Conservation (phyloP, 2,797 vertebrate genomes). For the Aphelocoma californica region DNA sequence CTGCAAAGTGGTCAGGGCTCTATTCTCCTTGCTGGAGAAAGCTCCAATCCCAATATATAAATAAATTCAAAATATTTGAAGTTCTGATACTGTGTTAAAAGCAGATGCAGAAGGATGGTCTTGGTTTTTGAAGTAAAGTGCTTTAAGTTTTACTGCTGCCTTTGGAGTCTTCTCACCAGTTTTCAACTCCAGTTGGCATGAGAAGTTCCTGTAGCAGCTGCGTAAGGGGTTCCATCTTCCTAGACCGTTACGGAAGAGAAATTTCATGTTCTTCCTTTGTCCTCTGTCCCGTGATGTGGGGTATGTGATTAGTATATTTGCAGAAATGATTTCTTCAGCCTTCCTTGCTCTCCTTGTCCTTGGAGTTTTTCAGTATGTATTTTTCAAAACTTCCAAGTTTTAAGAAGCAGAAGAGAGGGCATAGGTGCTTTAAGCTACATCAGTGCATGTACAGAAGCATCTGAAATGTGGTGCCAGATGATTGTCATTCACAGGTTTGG, state of each 20-base stretch:
- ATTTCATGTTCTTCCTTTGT: neutral
- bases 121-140: neutral
- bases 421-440: neutral
- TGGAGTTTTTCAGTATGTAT: neutral
- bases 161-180: neutral
- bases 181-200: neutral
- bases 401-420: neutral
- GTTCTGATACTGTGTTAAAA: neutral
- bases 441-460: neutral
- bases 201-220: neutral
- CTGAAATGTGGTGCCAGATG: neutral
- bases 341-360: neutral
- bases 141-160: neutral
- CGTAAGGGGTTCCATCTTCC: rapidly evolving
- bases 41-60: neutral
- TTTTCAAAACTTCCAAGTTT: neutral
- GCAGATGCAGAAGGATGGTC: neutral
- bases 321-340: neutral
- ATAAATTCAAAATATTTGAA: neutral
- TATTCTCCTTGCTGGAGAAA: neutral
- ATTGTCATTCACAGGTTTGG: neutral
- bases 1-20: neutral
- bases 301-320: neutral
- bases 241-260: neutral
- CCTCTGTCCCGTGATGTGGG: neutral